Conservation (phyloP, 2,797 vertebrate genomes). For the Scolopax rusticola region DNA sequence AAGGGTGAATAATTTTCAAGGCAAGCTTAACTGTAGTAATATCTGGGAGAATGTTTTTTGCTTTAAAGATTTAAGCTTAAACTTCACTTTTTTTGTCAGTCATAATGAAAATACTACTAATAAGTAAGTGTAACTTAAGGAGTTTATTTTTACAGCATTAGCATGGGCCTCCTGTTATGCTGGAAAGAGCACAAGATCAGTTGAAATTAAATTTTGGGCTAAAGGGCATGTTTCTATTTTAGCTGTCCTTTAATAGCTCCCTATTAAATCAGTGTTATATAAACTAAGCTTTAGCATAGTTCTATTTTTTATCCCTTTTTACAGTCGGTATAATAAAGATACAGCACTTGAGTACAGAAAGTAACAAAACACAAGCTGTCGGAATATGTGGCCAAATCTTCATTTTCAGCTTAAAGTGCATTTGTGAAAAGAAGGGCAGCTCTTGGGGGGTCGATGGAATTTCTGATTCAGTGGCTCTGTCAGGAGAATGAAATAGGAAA, state of each 20-base stretch:
- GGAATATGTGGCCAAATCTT: neutral
- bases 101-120: neutral
- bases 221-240: constrained; percentile 40
- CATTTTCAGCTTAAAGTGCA: neutral
- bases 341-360: neutral
- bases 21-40: neutral
- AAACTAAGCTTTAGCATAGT: constrained; percentile 23
- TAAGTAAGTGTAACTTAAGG: neutral
- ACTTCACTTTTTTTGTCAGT: neutral
- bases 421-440: neutral
- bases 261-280: constrained; percentile 23
- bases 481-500: neutral
- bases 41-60: neutral
- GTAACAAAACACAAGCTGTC: neutral
- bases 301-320: neutral
- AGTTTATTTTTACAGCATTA: constrained; percentile 35
- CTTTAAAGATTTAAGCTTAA: neutral
- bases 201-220: constrained; percentile 28
- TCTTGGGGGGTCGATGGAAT: neutral
- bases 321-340: neutral
- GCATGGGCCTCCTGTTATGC: neutral
- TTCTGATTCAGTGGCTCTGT: neutral
- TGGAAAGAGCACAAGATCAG: neutral
- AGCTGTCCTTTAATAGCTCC: constrained; percentile 12
- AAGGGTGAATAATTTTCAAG: neutral